Conservation (phyloP, 2,113 vertebrate genomes). For the Actenoides hombroni region DNA sequence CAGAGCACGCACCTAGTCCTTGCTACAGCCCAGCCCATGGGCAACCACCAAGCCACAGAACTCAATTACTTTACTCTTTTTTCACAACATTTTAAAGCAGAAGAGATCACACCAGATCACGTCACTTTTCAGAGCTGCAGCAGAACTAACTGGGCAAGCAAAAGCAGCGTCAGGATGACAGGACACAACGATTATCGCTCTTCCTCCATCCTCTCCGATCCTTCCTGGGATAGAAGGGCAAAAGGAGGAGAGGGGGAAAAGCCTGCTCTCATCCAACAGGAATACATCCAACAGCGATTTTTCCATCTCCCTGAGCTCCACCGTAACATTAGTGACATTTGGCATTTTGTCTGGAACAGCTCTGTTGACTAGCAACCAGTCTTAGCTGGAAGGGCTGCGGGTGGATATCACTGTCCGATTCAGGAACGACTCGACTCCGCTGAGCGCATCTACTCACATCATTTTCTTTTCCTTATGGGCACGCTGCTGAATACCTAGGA, state of each 20-base stretch:
- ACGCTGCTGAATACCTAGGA: not conserved
- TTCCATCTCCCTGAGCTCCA: not conserved
- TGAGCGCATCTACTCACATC: not conserved
- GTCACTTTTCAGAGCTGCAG: not conserved
- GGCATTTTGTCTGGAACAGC: slow-evolving; percentile 58
- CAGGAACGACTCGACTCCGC: not conserved
- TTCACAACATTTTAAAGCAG: not conserved
- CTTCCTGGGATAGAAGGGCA: not conserved
- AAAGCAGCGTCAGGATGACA: not conserved
- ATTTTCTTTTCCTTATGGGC: not conserved
- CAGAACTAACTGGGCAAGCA: not conserved
- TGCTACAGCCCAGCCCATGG: fast-evolving
- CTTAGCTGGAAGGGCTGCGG: slow-evolving; percentile 8
- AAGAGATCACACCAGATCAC: not conserved
- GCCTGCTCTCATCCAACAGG: not conserved
- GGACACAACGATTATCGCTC: not conserved
- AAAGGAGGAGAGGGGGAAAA: not conserved
- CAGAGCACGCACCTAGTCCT: not conserved
- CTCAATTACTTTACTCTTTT: not conserved
- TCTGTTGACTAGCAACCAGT: slow-evolving; percentile 22
- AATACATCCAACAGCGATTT: slow-evolving; percentile 1
- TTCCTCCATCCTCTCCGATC: not conserved
- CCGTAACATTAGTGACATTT: slow-evolving; percentile 48
- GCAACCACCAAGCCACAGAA: not conserved
- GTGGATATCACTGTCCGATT: not conserved